Conservation (phyloP, 2,888 invertebrate species). For the Halocaridina rubra region DNA sequence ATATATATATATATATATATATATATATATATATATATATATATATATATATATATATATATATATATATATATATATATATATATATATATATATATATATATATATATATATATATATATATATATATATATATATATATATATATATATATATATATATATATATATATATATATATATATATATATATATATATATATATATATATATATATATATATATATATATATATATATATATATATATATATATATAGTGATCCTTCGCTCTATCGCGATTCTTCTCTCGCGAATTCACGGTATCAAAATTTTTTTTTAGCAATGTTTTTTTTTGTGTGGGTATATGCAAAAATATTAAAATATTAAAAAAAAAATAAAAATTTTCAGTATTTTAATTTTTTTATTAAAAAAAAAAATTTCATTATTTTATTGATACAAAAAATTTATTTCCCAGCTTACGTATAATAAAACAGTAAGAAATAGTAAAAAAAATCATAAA, state of each 20-base stretch:
- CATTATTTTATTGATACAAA: too few relatives aligned
- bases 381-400: too few relatives aligned
- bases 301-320: too few relatives aligned
- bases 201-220: constrained; percentile 7
- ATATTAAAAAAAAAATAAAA: too few relatives aligned
- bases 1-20: constrained; percentile 4
- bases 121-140: background rate
- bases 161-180: background rate
- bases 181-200: background rate
- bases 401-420: too few relatives aligned
- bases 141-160: background rate
- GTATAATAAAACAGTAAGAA: too few relatives aligned
- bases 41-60: background rate
- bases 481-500: too few relatives aligned
- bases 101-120: constrained; percentile 6
- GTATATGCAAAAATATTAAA: too few relatives aligned
- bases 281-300: too few relatives aligned
- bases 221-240: background rate
- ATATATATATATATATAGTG: background rate
- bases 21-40: constrained; percentile 8
- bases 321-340: too few relatives aligned
- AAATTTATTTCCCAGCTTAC: too few relatives aligned
- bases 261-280: too few relatives aligned
- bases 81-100: constrained; percentile 20
- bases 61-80: constrained; percentile 9